Evolutionary conservation across 2,797 vertebrate genomes (phyloP).

Genomic region (Scleropages formosus): DNA sequence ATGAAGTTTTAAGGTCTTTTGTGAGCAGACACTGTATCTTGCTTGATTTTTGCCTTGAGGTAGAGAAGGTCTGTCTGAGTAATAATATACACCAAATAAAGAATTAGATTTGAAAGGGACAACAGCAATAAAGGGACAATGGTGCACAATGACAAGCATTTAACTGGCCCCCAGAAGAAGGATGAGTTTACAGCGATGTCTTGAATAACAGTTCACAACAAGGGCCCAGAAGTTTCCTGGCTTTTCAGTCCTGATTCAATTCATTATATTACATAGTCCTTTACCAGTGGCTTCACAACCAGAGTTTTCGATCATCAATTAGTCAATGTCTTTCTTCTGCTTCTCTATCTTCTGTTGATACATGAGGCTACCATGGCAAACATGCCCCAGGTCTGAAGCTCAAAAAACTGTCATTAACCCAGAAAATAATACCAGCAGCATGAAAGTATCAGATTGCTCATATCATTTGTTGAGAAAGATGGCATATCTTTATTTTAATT

Average conservation of each 20-base stretch:
- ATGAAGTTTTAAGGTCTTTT: slow-evolving; percentile 73
- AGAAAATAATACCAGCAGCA: slow-evolving; percentile 64
- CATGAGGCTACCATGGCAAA: slow-evolving; percentile 69
- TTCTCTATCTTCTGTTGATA: slow-evolving; percentile 68
- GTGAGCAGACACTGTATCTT: slow-evolving; percentile 72
- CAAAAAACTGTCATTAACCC: slow-evolving; percentile 75
- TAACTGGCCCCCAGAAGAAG: slow-evolving; percentile 73
- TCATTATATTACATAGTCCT: slow-evolving; percentile 73
- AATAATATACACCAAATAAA: slow-evolving; percentile 84
- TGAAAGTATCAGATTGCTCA: slow-evolving; percentile 52
- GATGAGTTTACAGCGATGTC: slow-evolving; percentile 73
- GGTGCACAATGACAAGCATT: slow-evolving; percentile 76
- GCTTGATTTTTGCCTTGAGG: slow-evolving; percentile 75
- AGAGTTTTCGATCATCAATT: slow-evolving; percentile 72
- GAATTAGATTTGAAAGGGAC: slow-evolving; percentile 76
- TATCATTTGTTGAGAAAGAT: slow-evolving; percentile 4
- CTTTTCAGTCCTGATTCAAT: slow-evolving; percentile 64
- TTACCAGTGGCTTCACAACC: slow-evolving; percentile 68
- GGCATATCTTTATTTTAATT: slow-evolving; percentile 13
- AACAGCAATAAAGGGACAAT: slow-evolving; percentile 82
- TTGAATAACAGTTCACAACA: slow-evolving; percentile 63
- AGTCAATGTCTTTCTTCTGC: slow-evolving; percentile 74
- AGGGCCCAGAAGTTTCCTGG: slow-evolving; percentile 57
- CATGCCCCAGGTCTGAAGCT: slow-evolving; percentile 66
- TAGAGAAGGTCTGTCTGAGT: slow-evolving; percentile 68